These are phyloP conservation scores for Ellobius talpinus DNA, from an alignment of 2,113 vertebrate genomes.

Conservation along the genomic window DNA sequence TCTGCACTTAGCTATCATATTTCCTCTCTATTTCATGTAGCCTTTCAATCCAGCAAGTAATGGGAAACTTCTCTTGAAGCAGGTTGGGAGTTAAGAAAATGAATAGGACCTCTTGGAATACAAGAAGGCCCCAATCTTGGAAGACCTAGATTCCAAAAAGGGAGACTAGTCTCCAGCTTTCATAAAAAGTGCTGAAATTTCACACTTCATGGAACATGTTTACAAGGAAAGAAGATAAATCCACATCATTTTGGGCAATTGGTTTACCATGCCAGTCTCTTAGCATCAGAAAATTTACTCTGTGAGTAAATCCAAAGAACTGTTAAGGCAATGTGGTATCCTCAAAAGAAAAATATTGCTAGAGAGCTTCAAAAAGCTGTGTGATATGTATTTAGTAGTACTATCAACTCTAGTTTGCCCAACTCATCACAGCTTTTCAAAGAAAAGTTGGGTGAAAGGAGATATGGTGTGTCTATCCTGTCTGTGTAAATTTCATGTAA, in stretches of 20 bases:
- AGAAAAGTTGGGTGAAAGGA: not conserved
- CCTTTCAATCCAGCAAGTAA: not conserved
- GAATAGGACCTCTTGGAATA: not conserved
- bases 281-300: not conserved
- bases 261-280: not conserved
- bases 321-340: not conserved
- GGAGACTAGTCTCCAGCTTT: not conserved
- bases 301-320: conserved; percentile 4
- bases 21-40: not conserved
- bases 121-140: not conserved
- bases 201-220: not conserved
- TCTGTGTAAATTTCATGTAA: not conserved
- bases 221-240: not conserved
- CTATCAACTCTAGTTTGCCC: not conserved
- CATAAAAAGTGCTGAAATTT: not conserved
- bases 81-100: not conserved
- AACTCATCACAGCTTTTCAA: not conserved
- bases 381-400: not conserved
- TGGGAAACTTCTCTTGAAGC: not conserved
- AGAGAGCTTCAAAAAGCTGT: conserved; percentile 10
- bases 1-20: not conserved
- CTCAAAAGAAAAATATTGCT: not conserved
- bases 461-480: not conserved
- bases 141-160: not conserved
- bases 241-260: not conserved